phyloP scores from a whole-genome alignment of 2,888 invertebrate species.

The Agapostemon virescens region DNA sequence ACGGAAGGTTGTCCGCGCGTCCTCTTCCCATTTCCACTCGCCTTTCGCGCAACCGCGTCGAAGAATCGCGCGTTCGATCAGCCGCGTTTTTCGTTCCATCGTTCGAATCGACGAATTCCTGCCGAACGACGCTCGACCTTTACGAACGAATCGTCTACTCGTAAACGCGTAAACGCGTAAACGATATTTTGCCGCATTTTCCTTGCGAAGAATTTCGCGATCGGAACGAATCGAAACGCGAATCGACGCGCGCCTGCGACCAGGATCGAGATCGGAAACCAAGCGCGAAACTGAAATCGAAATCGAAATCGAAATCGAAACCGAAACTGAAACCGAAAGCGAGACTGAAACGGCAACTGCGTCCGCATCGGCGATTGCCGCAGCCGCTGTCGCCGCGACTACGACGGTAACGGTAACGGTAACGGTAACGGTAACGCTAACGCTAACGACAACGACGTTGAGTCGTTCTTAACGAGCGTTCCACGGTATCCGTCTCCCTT shows the following conservation, averaged over 20 bases:
- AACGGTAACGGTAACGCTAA: neutral
- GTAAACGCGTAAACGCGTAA: neutral
- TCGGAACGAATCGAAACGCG: neutral
- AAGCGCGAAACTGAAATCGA: neutral
- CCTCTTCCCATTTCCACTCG: neutral
- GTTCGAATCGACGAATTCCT: neutral
- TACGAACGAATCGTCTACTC: too few relatives aligned
- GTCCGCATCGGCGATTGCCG: too few relatives aligned
- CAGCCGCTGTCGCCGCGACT: too few relatives aligned
- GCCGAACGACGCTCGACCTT: too few relatives aligned
- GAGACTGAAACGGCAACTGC: neutral
- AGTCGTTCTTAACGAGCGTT: neutral
- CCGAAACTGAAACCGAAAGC: neutral
- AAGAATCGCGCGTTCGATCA: neutral
- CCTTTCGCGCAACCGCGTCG: neutral
- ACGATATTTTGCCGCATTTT: too few relatives aligned
- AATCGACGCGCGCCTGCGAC: neutral
- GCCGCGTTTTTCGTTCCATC: too few relatives aligned
- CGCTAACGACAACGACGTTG: too few relatives aligned
- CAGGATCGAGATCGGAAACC: neutral
- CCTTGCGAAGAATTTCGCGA: too few relatives aligned
- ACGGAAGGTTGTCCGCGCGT: neutral
- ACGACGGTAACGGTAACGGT: neutral
- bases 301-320: neutral
- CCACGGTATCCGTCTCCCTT: conserved; percentile 1